phyloP scores from a whole-genome alignment of 2,113 vertebrate genomes.

The Perognathus longimembris region DNA sequence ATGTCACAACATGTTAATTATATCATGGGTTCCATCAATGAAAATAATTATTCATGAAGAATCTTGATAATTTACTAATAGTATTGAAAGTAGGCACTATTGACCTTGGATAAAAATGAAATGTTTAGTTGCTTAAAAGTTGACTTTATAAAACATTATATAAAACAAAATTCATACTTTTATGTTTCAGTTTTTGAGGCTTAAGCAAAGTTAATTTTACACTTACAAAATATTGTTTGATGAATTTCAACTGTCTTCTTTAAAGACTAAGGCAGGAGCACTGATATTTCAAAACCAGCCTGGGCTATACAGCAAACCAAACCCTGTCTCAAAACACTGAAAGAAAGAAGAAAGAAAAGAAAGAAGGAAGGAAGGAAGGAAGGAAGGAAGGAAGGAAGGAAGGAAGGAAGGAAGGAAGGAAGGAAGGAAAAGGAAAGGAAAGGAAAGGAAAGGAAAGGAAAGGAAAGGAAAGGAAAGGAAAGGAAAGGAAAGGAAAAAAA shows the following conservation, averaged over 20 bases:
- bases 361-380: too few relatives aligned
- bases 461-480: too few relatives aligned
- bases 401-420: too few relatives aligned
- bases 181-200: slow-evolving; percentile 33
- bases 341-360: too few relatives aligned
- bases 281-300: too few relatives aligned
- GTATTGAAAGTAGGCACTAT: slow-evolving; percentile 10
- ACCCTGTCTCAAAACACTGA: too few relatives aligned
- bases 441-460: too few relatives aligned
- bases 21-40: slow-evolving; percentile 3
- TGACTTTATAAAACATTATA: slow-evolving; percentile 32
- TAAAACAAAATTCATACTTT: slow-evolving; percentile 8
- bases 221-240: slow-evolving; percentile 14
- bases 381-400: too few relatives aligned
- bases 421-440: too few relatives aligned
- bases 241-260: slow-evolving; percentile 10
- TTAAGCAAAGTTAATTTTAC: slow-evolving; percentile 34
- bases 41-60: slow-evolving; percentile 53
- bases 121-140: slow-evolving; percentile 51
- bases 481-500: too few relatives aligned
- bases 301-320: too few relatives aligned
- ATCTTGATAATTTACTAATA: slow-evolving; percentile 41
- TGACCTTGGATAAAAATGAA: slow-evolving; percentile 23
- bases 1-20: background rate
- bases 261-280: background rate